These are phyloP conservation scores for Zaprionus obscuricornis DNA, from an alignment of 2,888 invertebrate genomes.

Conservation along the genomic window DNA sequence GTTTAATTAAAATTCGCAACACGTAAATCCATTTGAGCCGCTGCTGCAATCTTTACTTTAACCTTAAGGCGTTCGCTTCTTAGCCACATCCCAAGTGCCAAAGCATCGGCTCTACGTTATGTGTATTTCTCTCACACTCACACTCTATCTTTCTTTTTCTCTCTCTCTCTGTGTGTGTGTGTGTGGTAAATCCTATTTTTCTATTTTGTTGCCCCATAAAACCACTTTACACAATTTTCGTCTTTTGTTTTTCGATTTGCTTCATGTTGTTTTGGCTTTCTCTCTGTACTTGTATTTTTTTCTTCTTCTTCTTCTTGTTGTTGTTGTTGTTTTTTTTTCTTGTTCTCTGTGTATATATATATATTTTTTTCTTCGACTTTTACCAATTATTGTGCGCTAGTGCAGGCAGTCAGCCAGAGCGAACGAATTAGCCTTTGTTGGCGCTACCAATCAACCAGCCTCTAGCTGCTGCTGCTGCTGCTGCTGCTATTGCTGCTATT, in stretches of 20 bases:
- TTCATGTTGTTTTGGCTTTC: conserved; percentile 48
- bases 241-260: conserved; percentile 77
- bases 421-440: conserved; percentile 73
- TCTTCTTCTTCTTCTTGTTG: conserved; percentile 11
- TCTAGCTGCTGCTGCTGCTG: conserved; percentile 19
- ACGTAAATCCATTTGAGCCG: conserved; percentile 80
- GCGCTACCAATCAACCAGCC: conserved; percentile 64
- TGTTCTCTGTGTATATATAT: conserved; percentile 23
- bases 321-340: conserved; percentile 7
- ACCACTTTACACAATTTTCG: conserved; percentile 79
- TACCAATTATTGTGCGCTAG: conserved; percentile 73
- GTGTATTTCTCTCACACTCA: conserved; percentile 14
- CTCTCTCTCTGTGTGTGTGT: conserved; percentile 31
- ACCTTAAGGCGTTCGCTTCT: conserved; percentile 69
- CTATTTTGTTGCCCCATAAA: conserved; percentile 79
- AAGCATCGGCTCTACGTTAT: conserved; percentile 4
- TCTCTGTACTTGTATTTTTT: conserved; percentile 9
- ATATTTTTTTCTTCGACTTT: conserved; percentile 47
- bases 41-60: conserved; percentile 78
- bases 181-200: conserved; percentile 77
- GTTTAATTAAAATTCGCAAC: conserved; percentile 81
- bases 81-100: conserved; percentile 50
- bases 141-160: conserved; percentile 4
- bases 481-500: neutral
- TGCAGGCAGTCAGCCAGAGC: conserved; percentile 41